Conservation (phyloP, 2,113 vertebrate genomes). For the Gopherus flavomarginatus region DNA sequence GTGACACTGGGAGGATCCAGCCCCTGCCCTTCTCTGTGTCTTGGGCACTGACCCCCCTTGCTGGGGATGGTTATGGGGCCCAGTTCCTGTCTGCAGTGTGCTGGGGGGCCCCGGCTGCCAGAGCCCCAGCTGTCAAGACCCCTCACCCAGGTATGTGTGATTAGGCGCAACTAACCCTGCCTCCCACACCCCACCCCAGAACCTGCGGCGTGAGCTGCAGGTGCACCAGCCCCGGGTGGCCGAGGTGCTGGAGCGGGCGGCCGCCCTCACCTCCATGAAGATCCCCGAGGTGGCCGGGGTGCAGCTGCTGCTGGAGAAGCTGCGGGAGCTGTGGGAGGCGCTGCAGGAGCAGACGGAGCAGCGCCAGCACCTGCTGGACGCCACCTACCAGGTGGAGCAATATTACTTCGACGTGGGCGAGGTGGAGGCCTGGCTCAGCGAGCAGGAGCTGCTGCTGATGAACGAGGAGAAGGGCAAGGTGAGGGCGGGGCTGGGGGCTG, state of each 20-base stretch:
- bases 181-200: slow-evolving; percentile 63
- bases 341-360: slow-evolving; percentile 86
- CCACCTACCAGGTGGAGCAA: slow-evolving; percentile 93
- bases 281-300: slow-evolving; percentile 86
- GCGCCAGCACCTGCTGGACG: slow-evolving; percentile 87
- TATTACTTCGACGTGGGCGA: slow-evolving; percentile 93
- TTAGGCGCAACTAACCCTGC: neutral
- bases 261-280: slow-evolving; percentile 83
- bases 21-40: too few relatives aligned
- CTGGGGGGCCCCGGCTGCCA: neutral
- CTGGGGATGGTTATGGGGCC: too few relatives aligned
- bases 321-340: slow-evolving; percentile 84
- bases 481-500: neutral
- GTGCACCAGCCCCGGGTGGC: slow-evolving; percentile 85
- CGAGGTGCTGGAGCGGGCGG: slow-evolving; percentile 88
- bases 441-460: slow-evolving; percentile 96
- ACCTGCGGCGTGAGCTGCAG: slow-evolving; percentile 90
- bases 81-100: neutral
- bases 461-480: slow-evolving; percentile 96
- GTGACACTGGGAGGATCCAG: too few relatives aligned
- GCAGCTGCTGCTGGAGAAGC: slow-evolving; percentile 81
- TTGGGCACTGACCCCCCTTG: too few relatives aligned
- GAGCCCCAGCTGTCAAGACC: fast-evolving
- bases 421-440: slow-evolving; percentile 94
- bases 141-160: neutral